These are phyloP conservation scores for Hipposideros larvatus DNA, from an alignment of 2,797 vertebrate genomes.

Conservation along the genomic window DNA sequence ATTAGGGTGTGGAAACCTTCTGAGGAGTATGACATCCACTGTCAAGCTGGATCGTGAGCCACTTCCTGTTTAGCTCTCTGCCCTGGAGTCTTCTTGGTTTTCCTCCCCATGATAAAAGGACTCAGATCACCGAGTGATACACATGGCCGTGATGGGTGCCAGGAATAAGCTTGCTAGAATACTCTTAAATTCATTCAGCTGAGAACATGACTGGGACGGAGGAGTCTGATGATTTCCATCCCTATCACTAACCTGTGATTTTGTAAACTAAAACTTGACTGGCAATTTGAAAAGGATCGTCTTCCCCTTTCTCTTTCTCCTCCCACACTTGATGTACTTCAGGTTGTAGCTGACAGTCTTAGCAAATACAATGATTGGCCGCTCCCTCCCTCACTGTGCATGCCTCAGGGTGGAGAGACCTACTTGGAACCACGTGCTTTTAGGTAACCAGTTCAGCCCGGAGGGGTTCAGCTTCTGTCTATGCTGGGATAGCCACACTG, in stretches of 20 bases:
- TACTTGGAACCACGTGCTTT: not conserved
- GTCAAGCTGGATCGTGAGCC: not conserved
- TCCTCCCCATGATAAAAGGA: not conserved
- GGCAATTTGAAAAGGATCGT: not conserved
- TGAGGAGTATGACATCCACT: not conserved
- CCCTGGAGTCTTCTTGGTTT: not conserved
- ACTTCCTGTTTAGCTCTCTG: not conserved
- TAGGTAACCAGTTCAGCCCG: not conserved
- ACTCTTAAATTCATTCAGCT: constrained; percentile 37
- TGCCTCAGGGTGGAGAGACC: not conserved
- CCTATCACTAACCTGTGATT: constrained; percentile 17
- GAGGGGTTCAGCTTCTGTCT: not conserved
- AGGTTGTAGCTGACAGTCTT: constrained; percentile 48
- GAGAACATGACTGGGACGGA: not conserved
- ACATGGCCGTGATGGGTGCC: not conserved
- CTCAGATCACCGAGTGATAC: not conserved
- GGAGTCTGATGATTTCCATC: not conserved
- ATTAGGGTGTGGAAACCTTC: rapidly evolving
- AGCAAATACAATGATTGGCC: not conserved
- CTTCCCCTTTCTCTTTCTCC: constrained; percentile 49
- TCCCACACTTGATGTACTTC: constrained; percentile 14
- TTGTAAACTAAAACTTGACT: constrained; percentile 38
- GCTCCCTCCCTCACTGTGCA: rapidly evolving
- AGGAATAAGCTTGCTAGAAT: not conserved
- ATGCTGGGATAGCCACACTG: rapidly evolving